These are phyloP conservation scores for Atrichornis clamosus DNA, from an alignment of 2,113 vertebrate genomes.

Conservation along the genomic window DNA sequence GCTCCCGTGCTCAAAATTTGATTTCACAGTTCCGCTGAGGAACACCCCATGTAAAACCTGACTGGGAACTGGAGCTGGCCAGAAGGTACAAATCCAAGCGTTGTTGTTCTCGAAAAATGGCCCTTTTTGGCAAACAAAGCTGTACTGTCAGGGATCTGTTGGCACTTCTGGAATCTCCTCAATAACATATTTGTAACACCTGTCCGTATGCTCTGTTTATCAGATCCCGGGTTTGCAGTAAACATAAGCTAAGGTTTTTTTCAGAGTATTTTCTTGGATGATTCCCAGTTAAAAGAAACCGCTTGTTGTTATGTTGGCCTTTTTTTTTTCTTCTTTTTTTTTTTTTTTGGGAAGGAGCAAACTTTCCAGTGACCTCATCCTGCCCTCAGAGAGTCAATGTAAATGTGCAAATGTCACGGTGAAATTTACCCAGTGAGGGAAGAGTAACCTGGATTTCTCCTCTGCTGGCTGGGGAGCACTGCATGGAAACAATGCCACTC, in stretches of 20 bases:
- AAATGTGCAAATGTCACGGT: conserved; percentile 11
- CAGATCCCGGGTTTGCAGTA: not conserved
- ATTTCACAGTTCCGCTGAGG: not conserved
- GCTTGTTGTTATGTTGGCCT: not conserved
- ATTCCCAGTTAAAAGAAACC: not conserved
- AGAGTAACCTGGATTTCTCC: not conserved
- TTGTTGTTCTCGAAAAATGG: not conserved
- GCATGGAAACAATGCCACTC: not conserved
- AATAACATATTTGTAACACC: conserved; percentile 1
- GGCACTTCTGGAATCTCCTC: conserved; percentile 30
- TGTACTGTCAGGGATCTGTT: not conserved
- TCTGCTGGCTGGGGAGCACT: not conserved
- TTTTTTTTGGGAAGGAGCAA: not conserved
- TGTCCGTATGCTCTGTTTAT: conserved; percentile 1
- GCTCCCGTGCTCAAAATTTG: not conserved
- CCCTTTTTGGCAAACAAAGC: conserved; percentile 29
- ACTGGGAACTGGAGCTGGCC: not conserved
- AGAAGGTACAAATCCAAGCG: not conserved
- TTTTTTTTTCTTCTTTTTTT: not conserved
- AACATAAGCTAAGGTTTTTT: conserved; percentile 11
- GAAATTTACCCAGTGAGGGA: conserved; percentile 22
- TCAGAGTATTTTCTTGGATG: not conserved
- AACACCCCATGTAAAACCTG: not conserved
- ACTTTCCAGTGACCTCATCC: conserved; percentile 17
- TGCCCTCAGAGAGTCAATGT: not conserved